Base-by-base conservation (phyloP, 2,113 vertebrate species). In the Anolis sagrei region DNA sequence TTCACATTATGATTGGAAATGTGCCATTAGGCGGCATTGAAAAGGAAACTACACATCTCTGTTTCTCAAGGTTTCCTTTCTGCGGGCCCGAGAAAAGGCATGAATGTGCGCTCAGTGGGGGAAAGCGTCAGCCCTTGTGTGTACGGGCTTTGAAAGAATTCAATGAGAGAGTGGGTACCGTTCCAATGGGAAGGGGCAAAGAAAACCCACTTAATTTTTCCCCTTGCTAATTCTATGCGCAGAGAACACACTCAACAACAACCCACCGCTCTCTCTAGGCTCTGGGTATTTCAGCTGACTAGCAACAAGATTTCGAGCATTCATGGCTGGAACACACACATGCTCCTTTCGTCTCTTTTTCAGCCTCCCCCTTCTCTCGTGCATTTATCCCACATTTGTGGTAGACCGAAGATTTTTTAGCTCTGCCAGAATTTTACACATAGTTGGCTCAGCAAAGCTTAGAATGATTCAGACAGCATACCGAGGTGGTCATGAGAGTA, bases 1-100 rank as follows among this genome's bases (percentile, higher is more conserved):
- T 34, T 5, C 70, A 51, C n/a, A 34, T n/a, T 25, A 54, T 78
- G 83, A 54, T 90, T 91, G 0, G 69, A 88, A 85, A 87, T 36
- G 34, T 51, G 86, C 83, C 61, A 4, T 51, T 88, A 79, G 87
- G 79, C 75, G 90, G 2, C 88, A 3, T 34, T 82, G 86, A 86
- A 90, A 85, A 76, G 80, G 82, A 87, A 58, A 69, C 44, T n/a
- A 58, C 62, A 44, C 27, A n/a, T 74, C 76, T 85, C 64, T 0
- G n/a, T 27, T 7, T 66, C 23, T 66, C 81, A 76, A 89, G 91
- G 89, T 54, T 77, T 85, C 10, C 73, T 25, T 9, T 34, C 69
- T 81, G 83, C 54, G 0, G 1, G 27, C 51, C n/a, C 7, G 44
- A 34, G 79, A 36, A 61, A 68, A n/a, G 0, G 0, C 85, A 44